These are phyloP conservation scores for Fabriciana adippe DNA, from an alignment of 2,888 invertebrate genomes.

Conservation along the genomic window DNA sequence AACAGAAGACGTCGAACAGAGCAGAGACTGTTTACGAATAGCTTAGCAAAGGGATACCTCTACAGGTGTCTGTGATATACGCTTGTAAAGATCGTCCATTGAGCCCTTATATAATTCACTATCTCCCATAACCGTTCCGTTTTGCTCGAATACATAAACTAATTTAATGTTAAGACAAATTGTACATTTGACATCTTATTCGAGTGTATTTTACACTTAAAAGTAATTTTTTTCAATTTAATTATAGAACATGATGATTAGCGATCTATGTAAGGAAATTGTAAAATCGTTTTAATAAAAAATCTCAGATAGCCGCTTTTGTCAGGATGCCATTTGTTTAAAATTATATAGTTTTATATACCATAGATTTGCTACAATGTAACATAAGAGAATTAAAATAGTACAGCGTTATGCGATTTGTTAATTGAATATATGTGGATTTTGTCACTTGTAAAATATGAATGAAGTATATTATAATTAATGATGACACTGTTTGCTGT, in stretches of 20 bases:
- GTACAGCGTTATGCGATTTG: conserved; percentile 38
- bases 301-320: conserved; percentile 41
- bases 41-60: conserved; percentile 65
- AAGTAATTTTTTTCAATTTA: conserved; percentile 46
- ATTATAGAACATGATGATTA: conserved; percentile 45
- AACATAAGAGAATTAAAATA: conserved; percentile 41
- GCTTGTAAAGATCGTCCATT: conserved; percentile 79
- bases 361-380: conserved; percentile 43
- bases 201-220: conserved; percentile 45
- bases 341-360: conserved; percentile 44
- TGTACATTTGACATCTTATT: conserved; percentile 42
- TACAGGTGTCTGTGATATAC: conserved; percentile 74
- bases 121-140: conserved; percentile 39
- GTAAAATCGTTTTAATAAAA: conserved; percentile 41
- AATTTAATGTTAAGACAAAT: conserved; percentile 39
- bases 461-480: conserved; percentile 35
- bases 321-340: conserved; percentile 35
- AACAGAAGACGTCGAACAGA: conserved; percentile 35
- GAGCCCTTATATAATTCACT: conserved; percentile 43
- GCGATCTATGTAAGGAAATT: conserved; percentile 44
- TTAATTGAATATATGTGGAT: conserved; percentile 40
- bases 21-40: conserved; percentile 53
- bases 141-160: conserved; percentile 39
- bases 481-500: conserved; percentile 29
- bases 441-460: conserved; percentile 44